Conservation (phyloP, 2,113 vertebrate species). For the Oreochromis spilurus region DNA sequence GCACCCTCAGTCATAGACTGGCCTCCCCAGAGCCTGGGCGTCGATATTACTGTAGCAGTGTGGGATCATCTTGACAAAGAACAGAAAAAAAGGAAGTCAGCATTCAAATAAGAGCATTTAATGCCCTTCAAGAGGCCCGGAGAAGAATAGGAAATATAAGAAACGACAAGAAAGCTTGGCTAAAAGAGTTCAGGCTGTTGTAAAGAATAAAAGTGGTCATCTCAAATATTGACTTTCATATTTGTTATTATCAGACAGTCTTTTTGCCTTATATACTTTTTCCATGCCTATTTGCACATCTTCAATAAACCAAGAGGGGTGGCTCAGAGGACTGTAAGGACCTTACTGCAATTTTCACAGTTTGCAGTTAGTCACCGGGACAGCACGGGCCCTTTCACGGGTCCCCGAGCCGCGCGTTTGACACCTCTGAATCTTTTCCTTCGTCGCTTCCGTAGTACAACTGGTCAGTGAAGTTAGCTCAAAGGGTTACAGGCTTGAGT, state of each 20-base stretch:
- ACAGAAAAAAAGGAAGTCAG: no score
- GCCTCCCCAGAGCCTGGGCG: no score
- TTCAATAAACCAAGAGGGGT: not conserved
- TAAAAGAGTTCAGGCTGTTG: not conserved
- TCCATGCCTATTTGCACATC: not conserved
- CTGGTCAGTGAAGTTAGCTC: not conserved
- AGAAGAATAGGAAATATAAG: not conserved
- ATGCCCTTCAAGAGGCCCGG: rapidly evolving
- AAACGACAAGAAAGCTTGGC: not conserved
- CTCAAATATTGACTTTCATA: not conserved
- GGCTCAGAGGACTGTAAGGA: not conserved
- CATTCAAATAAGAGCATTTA: not conserved
- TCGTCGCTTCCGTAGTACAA: constrained; percentile 12
- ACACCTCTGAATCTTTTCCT: not conserved
- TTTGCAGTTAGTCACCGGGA: not conserved
- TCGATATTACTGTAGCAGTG: no score
- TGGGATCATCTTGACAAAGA: no score
- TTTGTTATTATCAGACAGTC: not conserved
- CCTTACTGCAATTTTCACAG: not conserved
- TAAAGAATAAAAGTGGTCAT: not conserved
- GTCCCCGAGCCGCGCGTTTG: not conserved
- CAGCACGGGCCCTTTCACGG: not conserved
- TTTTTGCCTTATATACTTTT: not conserved
- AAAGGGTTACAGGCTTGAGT: not conserved
- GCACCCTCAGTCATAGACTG: no score